Evolutionary conservation across 2,797 vertebrate species (phyloP).

Genomic region (Valencia hispanica): DNA sequence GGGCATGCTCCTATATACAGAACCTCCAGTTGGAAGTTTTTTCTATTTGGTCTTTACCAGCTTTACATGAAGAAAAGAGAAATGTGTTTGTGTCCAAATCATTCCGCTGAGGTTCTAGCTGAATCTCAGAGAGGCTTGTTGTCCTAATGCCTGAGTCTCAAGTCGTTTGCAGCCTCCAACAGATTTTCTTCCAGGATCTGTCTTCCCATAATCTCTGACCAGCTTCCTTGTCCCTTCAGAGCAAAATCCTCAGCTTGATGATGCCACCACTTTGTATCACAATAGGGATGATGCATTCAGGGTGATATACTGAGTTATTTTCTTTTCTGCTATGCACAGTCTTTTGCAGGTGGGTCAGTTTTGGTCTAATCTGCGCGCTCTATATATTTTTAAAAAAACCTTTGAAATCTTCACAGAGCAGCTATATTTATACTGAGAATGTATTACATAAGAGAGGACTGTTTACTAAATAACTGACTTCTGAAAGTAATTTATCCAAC

Average conservation of each 20-base stretch:
- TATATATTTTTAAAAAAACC: neutral
- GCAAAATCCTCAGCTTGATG: neutral
- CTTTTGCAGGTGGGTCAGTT: no score
- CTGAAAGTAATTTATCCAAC: no score
- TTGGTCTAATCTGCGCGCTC: no score
- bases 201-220: neutral
- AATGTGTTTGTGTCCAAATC: neutral
- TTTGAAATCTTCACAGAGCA: neutral
- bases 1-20: neutral
- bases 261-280: no score
- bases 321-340: no score
- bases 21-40: neutral
- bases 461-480: no score
- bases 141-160: neutral
- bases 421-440: neutral
- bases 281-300: neutral
- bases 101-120: neutral
- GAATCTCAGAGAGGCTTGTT: neutral
- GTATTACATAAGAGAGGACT: no score
- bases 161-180: neutral
- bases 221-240: neutral
- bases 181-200: neutral
- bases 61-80: neutral
- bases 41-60: neutral
- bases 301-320: neutral